Conservation (phyloP, 2,797 vertebrate species). For the Discoglossus pictus region DNA sequence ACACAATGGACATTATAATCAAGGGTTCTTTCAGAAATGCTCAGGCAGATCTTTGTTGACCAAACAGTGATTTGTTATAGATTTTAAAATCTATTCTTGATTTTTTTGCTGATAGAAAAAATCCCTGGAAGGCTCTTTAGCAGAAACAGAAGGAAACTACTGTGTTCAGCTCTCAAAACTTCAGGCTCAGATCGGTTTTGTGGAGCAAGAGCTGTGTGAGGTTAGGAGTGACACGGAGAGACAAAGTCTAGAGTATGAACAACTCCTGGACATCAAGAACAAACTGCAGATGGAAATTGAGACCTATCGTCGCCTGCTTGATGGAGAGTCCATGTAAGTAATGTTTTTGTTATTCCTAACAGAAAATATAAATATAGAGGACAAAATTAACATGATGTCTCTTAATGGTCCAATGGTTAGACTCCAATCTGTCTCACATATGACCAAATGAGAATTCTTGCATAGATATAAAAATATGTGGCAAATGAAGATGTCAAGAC, state of each 20-base stretch:
- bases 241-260: constrained; percentile 58
- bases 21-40: too few species aligned
- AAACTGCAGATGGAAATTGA: constrained; percentile 61
- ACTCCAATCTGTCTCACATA: too few species aligned
- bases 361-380: background rate
- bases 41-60: too few species aligned
- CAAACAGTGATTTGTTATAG: too few species aligned
- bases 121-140: constrained; percentile 58
- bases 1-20: too few species aligned
- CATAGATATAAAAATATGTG: too few species aligned
- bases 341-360: background rate
- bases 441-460: too few species aligned
- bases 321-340: constrained; percentile 56
- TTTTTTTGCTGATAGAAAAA: constrained; percentile 54
- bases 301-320: constrained; percentile 59
- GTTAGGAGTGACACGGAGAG: constrained; percentile 58
- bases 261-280: constrained; percentile 58
- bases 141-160: constrained; percentile 60
- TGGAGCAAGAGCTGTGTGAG: constrained; percentile 62
- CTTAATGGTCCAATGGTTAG: too few species aligned
- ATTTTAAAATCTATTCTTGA: too few species aligned
- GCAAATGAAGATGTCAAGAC: too few species aligned
- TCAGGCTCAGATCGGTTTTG: constrained; percentile 57
- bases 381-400: too few species aligned
- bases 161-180: constrained; percentile 55